Base-by-base conservation (phyloP, 2,113 vertebrate species). In the Ammospiza nelsoni region DNA sequence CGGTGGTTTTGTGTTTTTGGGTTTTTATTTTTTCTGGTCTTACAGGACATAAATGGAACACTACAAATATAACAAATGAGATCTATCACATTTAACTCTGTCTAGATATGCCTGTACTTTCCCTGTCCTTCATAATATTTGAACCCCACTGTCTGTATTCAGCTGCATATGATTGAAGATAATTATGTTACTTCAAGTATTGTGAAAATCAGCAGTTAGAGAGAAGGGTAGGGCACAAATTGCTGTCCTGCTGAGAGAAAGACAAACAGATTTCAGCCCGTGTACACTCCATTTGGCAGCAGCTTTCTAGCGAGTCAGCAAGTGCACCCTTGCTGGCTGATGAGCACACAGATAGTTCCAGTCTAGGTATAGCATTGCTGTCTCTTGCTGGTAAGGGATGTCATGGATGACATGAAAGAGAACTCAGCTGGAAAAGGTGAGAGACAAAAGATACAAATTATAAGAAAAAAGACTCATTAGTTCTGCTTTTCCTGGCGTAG, bases 251-350 rank as follows among this genome's bases (percentile, higher is more conserved):
- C 95, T 96, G 95, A 90, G 89, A 92, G 90, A 84, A 92, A 94
- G 83, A 90, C 92, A 95, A 96, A 96, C 81, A 88, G 86, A 89
- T 94, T 95, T 92, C 89, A 90, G 91, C 73, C 83, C 0, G 0
- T 89, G 31, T 16, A 84, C 89, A 96, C 89, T 93, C 86, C 89
- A 94, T 95, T 97, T 97, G 92, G 83, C 95, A 93, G 89, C 59
- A 87, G 90, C 89, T 95, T 97, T 96, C 89, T 80, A 95, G 48
- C 33, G 0, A 96, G 95, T 95, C 94, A 95, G 95, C 96, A 95
- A 96, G 68, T 75, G 79, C 86, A 90, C 58, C 65, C 88, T 67
- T 44, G 65, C 75, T 88, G 86, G 90, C 83, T 93, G 90, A 95
- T 93, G 51, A 92, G 85, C 76, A 62, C 25, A 1, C 55, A 83